Percentiles rank a stretch among this genome's conserved stretches.
phyloP scores from a whole-genome alignment of 2,797 vertebrate genomes.

The Gephyroberyx darwinii region DNA sequence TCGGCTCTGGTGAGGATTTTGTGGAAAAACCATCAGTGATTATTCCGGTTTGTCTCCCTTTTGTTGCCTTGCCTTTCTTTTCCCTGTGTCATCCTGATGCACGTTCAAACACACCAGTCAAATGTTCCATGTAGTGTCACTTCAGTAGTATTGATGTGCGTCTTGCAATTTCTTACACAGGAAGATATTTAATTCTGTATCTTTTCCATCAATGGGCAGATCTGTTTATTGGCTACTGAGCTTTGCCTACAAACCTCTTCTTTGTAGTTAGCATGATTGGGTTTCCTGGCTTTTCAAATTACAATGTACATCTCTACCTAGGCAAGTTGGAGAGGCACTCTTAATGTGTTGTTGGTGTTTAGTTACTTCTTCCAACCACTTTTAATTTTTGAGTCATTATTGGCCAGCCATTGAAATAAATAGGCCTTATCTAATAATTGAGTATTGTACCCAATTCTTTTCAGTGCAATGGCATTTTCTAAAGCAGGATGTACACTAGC shows the following conservation, averaged over 20 bases:
- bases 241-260: constrained; percentile 43
- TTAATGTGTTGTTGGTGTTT: constrained; percentile 15
- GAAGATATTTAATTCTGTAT: constrained; percentile 49
- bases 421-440: constrained; percentile 7
- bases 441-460: constrained; percentile 10
- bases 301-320: constrained; percentile 32
- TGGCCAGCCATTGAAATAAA: constrained; percentile 26
- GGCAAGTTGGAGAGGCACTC: constrained; percentile 15
- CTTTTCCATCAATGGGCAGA: constrained; percentile 36
- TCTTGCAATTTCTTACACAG: background rate
- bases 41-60: constrained; percentile 1
- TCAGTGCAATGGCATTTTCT: constrained; percentile 1
- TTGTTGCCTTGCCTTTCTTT: background rate
- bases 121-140: background rate
- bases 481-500: background rate
- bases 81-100: background rate
- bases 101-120: too few relatives aligned
- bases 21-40: constrained; percentile 2
- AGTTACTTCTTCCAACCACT: background rate
- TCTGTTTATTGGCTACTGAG: constrained; percentile 68
- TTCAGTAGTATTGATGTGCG: background rate
- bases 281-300: constrained; percentile 52
- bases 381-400: constrained; percentile 19
- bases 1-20: background rate
- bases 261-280: constrained; percentile 49